A percentile compares a stretch with the other conserved stretches of the same genome.
Conservation (phyloP, 2,888 invertebrate species). For the Ornithoptera priamus region DNA sequence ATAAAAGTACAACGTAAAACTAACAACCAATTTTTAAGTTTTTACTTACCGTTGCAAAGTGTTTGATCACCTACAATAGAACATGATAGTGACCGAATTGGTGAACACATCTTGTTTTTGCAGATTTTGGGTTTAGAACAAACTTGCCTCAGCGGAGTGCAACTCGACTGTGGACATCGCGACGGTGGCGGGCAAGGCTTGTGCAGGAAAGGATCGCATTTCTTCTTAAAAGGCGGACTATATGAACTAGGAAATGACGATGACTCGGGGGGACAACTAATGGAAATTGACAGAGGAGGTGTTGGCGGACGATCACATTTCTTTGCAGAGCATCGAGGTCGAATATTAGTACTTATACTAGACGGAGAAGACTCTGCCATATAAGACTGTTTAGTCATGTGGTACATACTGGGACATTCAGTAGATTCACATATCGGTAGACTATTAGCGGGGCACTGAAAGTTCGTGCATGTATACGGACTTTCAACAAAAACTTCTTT, state of each 20-base stretch:
- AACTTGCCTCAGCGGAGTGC: constrained; percentile 15
- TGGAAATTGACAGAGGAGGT: constrained; percentile 4
- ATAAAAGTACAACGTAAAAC: not conserved
- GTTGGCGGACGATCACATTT: constrained; percentile 18
- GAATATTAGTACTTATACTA: constrained; percentile 17
- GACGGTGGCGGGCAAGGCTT: constrained; percentile 15
- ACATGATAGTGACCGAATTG: constrained; percentile 34
- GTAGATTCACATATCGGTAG: constrained; percentile 32
- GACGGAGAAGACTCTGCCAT: constrained; percentile 24
- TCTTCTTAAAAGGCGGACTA: constrained; percentile 16
- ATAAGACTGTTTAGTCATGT: constrained; percentile 20
- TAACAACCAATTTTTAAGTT: constrained; percentile 3
- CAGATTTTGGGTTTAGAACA: constrained; percentile 7
- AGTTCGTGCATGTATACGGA: constrained; percentile 39
- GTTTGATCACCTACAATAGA: constrained; percentile 30
- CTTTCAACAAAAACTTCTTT: constrained; percentile 38
- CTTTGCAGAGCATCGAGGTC: constrained; percentile 21
- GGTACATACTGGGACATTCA: constrained; percentile 36
- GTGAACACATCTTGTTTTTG: constrained; percentile 30
- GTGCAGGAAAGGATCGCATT: constrained; percentile 6
- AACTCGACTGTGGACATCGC: constrained; percentile 26
- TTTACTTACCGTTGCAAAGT: constrained; percentile 23
- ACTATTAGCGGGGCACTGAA: constrained; percentile 40
- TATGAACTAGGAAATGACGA: constrained; percentile 13
- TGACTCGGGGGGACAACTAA: constrained; percentile 23